Base-by-base conservation (phyloP, 1,140 invertebrate species). In the Probaryconus sp. region DNA sequence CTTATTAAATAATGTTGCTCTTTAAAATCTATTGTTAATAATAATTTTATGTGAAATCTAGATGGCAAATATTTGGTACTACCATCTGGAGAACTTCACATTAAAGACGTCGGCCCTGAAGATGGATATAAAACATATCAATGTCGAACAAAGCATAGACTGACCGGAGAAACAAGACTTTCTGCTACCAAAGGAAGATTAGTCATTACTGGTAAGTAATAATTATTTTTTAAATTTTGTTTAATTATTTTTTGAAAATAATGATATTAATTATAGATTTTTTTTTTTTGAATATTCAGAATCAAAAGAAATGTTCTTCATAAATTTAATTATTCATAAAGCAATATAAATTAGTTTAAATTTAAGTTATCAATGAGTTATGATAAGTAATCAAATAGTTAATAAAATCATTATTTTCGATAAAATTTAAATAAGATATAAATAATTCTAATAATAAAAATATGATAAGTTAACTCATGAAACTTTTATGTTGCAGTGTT, bases 61-160 rank as follows among this genome's bases (percentile, higher is more conserved):
- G 95, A 97, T 89, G 95, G 95, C 73, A 97, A 97, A 92, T 98
- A 97, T 87, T 90, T 97, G 82, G 95, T 97, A 20, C 88, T 97
- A 58, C 96, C 96, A 70, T 96, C 95, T 80, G 96, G 96, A 67
- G 96, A 97, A 89, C 90, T 97, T 42, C 96, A 97, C 84, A 97
- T 97, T 80, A 91, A 94, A 80, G 95, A 97, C 88, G 96, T 97
- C 47, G 95, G 94, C 85, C 94, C 94, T 65, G 95, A 96, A 85
- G 96, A 97, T 87, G 95, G 96, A 60, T 96, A 96, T 86, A 97
- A 97, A 87, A 94, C 93, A 61, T 97, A 96, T 83, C 95, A 97
- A 84, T 99, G 97, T 86, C 91, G 96, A 77, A 98, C 96, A 31
- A 95, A 96, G 83, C 97, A 98, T 87, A 91, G 96, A 76, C 90